Evolutionary conservation across 1,140 invertebrate genomes (phyloP).

Genomic region (Aphis gossypii): DNA sequence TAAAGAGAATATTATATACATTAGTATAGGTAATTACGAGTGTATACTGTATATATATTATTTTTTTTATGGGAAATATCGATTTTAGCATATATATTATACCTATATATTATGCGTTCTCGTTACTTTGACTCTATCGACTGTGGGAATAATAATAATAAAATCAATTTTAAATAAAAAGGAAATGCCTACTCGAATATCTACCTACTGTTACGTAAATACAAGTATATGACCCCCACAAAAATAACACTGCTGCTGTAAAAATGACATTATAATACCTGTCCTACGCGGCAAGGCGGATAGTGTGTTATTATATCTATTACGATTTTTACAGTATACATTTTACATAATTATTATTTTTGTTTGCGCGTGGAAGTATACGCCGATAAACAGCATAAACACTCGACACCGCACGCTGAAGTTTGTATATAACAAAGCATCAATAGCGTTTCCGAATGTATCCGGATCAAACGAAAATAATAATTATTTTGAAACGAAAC

Average conservation of each 20-base stretch:
- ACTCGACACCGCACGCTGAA: neutral
- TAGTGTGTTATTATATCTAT: neutral
- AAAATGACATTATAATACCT: neutral
- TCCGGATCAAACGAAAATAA: neutral
- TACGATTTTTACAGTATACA: neutral
- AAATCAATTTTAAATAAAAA: neutral
- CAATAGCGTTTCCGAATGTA: neutral
- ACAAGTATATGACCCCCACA: constrained; percentile 4
- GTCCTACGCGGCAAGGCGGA: neutral
- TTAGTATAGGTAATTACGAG: too few relatives aligned
- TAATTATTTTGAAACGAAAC: too few relatives aligned
- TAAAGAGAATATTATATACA: neutral
- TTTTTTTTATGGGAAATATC: neutral
- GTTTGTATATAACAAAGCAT: neutral
- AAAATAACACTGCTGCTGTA: neutral
- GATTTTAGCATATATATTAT: neutral
- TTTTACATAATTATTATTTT: neutral
- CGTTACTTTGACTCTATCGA: neutral
- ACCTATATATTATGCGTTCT: neutral
- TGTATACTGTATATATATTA: neutral
- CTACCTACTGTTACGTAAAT: neutral
- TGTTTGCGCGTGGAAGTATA: neutral
- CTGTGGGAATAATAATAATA: neutral
- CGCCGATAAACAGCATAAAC: neutral
- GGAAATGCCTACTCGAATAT: neutral